A percentile compares a stretch with the other conserved stretches of the same genome.
Conservation (phyloP, 2,113 vertebrate species). For the Perca flavescens region DNA sequence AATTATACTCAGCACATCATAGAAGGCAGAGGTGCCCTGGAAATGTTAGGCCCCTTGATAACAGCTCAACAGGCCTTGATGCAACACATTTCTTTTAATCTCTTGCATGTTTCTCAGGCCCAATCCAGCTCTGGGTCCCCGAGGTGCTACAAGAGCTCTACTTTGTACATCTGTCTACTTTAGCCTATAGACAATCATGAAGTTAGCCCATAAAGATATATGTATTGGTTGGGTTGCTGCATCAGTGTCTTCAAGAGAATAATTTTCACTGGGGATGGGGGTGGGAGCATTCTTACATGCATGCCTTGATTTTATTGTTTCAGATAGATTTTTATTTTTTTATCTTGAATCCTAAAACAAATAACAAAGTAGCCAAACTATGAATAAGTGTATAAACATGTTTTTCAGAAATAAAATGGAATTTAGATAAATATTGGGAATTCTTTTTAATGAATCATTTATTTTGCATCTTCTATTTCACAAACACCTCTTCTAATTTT, state of each 20-base stretch:
- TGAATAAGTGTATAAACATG: background rate
- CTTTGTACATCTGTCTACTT: background rate
- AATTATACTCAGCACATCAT: background rate
- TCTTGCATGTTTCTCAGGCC: background rate
- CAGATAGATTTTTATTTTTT: background rate
- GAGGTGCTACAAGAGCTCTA: background rate
- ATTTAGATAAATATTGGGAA: no score
- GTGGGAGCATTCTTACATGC: background rate
- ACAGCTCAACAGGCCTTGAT: conserved; percentile 1
- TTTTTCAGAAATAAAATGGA: no score
- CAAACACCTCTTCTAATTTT: no score
- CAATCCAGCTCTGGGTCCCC: background rate
- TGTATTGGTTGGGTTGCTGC: background rate
- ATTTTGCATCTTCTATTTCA: no score
- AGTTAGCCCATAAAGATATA: background rate
- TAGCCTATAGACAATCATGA: background rate
- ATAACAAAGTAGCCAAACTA: background rate
- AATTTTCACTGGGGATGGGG: background rate
- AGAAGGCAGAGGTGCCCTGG: background rate
- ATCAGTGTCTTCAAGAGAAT: background rate
- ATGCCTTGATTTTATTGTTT: background rate
- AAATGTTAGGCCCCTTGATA: background rate
- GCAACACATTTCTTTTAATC: conserved; percentile 7
- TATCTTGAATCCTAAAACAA: background rate
- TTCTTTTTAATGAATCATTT: no score